phyloP scores from a whole-genome alignment of 2,113 vertebrate genomes.

The Myotis brandtii region DNA sequence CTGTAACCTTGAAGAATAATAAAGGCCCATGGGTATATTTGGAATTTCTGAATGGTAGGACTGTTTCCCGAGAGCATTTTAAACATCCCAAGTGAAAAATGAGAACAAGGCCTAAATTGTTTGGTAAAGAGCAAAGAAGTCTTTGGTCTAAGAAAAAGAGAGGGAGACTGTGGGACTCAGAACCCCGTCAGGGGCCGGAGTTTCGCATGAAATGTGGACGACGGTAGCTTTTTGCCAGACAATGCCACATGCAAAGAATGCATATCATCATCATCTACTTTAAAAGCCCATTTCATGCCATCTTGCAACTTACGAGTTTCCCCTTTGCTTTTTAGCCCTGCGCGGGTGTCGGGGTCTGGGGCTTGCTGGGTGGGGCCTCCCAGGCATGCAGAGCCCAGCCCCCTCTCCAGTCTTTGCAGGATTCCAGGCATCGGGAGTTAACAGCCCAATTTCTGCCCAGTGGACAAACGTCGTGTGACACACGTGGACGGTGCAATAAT shows the following conservation, averaged over 20 bases:
- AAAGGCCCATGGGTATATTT: constrained; percentile 70
- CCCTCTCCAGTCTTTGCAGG: background rate
- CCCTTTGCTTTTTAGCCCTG: background rate
- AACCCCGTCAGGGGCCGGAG: constrained; percentile 24
- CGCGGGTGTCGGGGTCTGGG: background rate
- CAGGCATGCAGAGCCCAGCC: background rate
- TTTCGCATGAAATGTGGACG: constrained; percentile 10
- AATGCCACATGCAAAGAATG: background rate
- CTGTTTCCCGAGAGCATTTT: constrained; percentile 80
- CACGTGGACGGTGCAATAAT: background rate
- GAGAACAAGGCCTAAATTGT: constrained; percentile 78
- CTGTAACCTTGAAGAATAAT: constrained; percentile 76
- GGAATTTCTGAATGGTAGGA: constrained; percentile 77
- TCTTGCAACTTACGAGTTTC: background rate
- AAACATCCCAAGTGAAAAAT: constrained; percentile 72
- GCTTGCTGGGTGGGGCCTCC: background rate
- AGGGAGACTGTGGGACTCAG: constrained; percentile 26
- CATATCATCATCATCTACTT: background rate
- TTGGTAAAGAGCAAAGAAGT: constrained; percentile 55
- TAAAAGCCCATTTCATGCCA: background rate
- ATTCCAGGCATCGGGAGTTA: background rate
- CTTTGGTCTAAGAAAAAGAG: constrained; percentile 64
- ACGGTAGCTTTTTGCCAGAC: constrained; percentile 28
- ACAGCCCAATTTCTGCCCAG: background rate
- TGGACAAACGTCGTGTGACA: background rate